Base-by-base conservation (phyloP, 2,888 invertebrate species). In the Torymus aiolomorphi region DNA sequence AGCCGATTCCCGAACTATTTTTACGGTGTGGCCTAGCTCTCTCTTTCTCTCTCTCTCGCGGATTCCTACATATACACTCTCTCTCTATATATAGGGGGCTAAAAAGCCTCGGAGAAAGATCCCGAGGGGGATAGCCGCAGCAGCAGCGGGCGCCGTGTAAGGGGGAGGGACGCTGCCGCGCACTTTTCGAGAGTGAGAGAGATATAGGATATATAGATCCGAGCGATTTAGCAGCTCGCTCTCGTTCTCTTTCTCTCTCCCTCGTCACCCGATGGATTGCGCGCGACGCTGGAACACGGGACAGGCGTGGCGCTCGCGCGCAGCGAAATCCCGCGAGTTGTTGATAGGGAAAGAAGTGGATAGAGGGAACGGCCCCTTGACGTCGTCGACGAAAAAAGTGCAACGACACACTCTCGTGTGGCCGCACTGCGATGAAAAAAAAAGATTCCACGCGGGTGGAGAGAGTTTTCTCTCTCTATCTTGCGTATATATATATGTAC, bases 241-340 rank as follows among this genome's bases (percentile, higher is more conserved):
- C 42, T 31, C 31, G n/a, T n/a, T n/a, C n/a, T n/a, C n/a, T n/a
- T n/a, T 31, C 31, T 31, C 2, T 42, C 42, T 42, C 42, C 8
- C 42, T 42, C 42, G 42, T 42, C 42, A 42, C 42, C 42, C 42
- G 42, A 42, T 42, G 42, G 42, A 42, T 42, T 42, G 42, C 42
- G 8, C 42, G 8, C 5, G 42, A 5, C 42, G 42, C 42, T 5
- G 8, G 85, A 87, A 88, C 88, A 88, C 84, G 85, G 84, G 85
- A 88, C 88, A 87, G 88, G 88, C 88, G 88, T 88, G 88, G 88
- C 85, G 79, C 82, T 69, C 82, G 80, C 82, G 71, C 82, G 84
- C 83, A 83, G 77, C 82, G 84, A 84, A 86, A 86, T 86, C 85
- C 85, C 84, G 82, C 83, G 84, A 84, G 82, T 85, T 84, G 84